These are phyloP conservation scores for Drosophila atroscutellata DNA, from an alignment of 2,888 invertebrate species.

Conservation along the genomic window DNA sequence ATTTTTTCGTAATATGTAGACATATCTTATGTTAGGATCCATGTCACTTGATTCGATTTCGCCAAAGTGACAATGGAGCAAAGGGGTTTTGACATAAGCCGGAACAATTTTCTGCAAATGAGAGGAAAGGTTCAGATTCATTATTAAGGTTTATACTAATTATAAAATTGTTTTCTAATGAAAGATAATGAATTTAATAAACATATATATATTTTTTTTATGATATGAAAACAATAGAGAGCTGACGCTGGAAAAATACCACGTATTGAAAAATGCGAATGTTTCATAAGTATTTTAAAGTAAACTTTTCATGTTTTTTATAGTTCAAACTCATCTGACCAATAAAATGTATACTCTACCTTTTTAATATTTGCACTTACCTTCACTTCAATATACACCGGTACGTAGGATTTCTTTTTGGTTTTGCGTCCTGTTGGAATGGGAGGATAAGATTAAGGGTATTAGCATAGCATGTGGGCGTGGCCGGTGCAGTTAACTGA, in stretches of 20 bases:
- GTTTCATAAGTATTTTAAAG: neutral
- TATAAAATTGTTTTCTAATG: neutral
- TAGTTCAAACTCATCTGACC: neutral
- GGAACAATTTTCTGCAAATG: conserved; percentile 88
- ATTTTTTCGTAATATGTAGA: conserved; percentile 90
- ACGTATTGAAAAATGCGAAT: neutral
- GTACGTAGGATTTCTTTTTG: conserved; percentile 76
- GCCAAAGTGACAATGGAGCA: conserved; percentile 89
- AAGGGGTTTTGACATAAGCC: conserved; percentile 89
- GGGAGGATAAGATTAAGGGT: conserved; percentile 7
- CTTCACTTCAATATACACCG: conserved; percentile 83
- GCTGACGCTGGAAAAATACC: neutral
- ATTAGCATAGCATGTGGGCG: conserved; percentile 48
- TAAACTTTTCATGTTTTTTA: neutral
- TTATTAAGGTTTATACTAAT: neutral
- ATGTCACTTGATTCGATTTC: conserved; percentile 86
- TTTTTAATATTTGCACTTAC: conserved; percentile 61
- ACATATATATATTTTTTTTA: neutral
- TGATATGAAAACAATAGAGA: neutral
- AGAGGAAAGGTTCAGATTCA: neutral
- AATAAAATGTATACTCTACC: neutral
- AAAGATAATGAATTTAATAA: neutral
- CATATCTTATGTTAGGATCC: conserved; percentile 87
- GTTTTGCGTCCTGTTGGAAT: conserved; percentile 62
- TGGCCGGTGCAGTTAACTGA: conserved; percentile 43